These are phyloP conservation scores for Streblospio benedicti DNA, from an alignment of 1,140 invertebrate genomes.

Conservation along the genomic window DNA sequence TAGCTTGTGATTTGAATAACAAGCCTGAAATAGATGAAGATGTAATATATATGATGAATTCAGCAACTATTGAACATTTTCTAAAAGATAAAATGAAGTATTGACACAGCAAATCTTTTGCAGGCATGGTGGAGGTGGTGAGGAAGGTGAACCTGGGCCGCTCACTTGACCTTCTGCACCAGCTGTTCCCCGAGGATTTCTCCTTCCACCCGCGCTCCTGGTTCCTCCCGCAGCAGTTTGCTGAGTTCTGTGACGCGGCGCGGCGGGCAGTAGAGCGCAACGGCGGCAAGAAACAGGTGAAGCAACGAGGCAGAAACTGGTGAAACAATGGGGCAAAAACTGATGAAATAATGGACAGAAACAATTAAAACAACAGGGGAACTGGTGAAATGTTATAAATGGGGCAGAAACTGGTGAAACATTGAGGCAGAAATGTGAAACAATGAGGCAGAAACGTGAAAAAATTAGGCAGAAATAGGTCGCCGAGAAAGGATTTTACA, in stretches of 20 bases:
- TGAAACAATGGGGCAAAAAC: not conserved
- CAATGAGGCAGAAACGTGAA: too few species aligned
- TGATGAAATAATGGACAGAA: not conserved
- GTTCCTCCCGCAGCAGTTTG: slow-evolving; percentile 49
- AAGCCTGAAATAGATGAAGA: not conserved
- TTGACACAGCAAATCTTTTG: not conserved
- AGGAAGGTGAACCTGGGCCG: slow-evolving; percentile 49
- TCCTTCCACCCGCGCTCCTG: slow-evolving; percentile 51
- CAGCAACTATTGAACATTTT: not conserved
- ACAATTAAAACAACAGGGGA: not conserved
- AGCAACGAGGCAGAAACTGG: not conserved
- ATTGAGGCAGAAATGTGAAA: not conserved
- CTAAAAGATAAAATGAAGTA: not conserved
- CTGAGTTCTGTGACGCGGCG: slow-evolving; percentile 38
- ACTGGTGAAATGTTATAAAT: not conserved
- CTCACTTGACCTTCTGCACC: slow-evolving; percentile 46
- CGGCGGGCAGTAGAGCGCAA: slow-evolving; percentile 4
- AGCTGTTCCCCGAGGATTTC: slow-evolving; percentile 49
- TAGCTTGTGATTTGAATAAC: not conserved
- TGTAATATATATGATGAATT: not conserved
- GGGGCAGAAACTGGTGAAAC: not conserved
- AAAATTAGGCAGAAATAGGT: too few species aligned
- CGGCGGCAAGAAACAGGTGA: slow-evolving; percentile 16
- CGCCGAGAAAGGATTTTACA: not conserved
- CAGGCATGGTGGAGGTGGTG: slow-evolving; percentile 49